A percentile compares a stretch with the other conserved stretches of the same genome.
Conservation (phyloP, 2,113 vertebrate species). For the Macheiramphus alcinus region DNA sequence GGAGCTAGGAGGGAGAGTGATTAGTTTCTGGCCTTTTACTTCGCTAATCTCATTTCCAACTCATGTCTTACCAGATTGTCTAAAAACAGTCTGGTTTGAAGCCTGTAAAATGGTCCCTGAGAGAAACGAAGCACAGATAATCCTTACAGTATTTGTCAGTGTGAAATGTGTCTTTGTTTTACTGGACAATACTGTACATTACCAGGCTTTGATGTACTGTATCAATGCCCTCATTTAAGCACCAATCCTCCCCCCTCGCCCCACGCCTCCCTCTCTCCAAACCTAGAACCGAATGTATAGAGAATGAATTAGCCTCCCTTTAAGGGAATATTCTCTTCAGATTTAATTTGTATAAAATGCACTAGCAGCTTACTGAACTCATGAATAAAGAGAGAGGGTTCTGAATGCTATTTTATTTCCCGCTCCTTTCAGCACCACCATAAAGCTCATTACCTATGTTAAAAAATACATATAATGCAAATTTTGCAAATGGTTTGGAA, state of each 20-base stretch:
- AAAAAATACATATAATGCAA: conserved; percentile 49
- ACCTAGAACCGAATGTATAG: conserved; percentile 3
- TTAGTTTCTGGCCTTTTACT: conserved; percentile 74
- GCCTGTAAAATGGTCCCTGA: conserved; percentile 54
- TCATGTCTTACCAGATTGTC: conserved; percentile 54
- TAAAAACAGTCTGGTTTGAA: conserved; percentile 61
- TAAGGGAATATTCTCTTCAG: conserved; percentile 61
- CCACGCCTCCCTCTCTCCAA: background rate
- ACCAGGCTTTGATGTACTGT: conserved; percentile 37
- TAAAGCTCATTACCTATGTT: conserved; percentile 59
- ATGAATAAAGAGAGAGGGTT: conserved; percentile 59
- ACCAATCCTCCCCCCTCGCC: background rate
- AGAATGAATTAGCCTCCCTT: conserved; percentile 51
- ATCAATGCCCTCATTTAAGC: conserved; percentile 19
- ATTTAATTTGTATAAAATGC: conserved; percentile 61
- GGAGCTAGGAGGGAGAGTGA: conserved; percentile 58
- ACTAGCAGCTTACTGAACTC: conserved; percentile 57
- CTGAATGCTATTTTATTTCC: conserved; percentile 43
- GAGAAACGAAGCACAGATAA: conserved; percentile 58
- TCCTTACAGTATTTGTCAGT: conserved; percentile 60
- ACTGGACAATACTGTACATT: conserved; percentile 53
- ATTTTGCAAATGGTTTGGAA: conserved; percentile 43
- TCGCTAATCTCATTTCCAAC: conserved; percentile 67
- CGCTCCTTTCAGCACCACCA: background rate
- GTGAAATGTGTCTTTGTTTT: conserved; percentile 67